Percentiles rank a stretch among this genome's conserved stretches.
phyloP scores from a whole-genome alignment of 2,797 vertebrate species.

The Gadopsis marmoratus region DNA sequence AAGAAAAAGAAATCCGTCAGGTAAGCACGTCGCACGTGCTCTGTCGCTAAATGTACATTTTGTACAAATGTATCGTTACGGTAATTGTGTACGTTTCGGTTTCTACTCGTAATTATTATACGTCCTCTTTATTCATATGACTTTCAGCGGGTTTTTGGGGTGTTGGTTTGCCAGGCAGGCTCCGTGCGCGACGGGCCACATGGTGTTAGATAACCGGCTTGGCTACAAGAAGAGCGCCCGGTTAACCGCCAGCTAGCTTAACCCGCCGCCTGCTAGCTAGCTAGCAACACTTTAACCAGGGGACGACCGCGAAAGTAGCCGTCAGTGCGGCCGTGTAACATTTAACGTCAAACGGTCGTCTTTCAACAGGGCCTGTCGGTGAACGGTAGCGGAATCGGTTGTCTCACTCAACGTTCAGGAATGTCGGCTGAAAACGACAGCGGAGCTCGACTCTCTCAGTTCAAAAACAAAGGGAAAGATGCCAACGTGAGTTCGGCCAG shows the following conservation, averaged over 20 bases:
- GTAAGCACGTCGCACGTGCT: conserved; percentile 54
- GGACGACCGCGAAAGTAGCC: neutral
- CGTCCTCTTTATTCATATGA: neutral
- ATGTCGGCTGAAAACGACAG: conserved; percentile 87
- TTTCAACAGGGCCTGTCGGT: conserved; percentile 12
- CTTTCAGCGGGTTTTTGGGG: neutral
- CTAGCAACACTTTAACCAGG: neutral
- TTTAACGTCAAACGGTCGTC: neutral
- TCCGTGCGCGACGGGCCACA: conserved; percentile 49
- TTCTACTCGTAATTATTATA: accelerated
- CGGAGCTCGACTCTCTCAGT: conserved; percentile 87
- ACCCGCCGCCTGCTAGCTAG: neutral
- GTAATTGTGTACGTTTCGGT: neutral
- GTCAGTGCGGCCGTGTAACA: neutral
- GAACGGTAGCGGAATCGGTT: conserved; percentile 1
- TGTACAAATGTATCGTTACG: neutral
- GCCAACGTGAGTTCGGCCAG: conserved; percentile 82
- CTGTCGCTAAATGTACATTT: neutral
- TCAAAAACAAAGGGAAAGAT: conserved; percentile 96
- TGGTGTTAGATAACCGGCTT: conserved; percentile 67
- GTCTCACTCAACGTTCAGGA: conserved; percentile 48
- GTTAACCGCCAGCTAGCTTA: conserved; percentile 2
- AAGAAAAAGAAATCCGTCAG: conserved; percentile 26
- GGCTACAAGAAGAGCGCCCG: neutral
- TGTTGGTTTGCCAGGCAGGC: neutral